Conservation (phyloP, 2,888 invertebrate species). For the Trissolcus japonicus region DNA sequence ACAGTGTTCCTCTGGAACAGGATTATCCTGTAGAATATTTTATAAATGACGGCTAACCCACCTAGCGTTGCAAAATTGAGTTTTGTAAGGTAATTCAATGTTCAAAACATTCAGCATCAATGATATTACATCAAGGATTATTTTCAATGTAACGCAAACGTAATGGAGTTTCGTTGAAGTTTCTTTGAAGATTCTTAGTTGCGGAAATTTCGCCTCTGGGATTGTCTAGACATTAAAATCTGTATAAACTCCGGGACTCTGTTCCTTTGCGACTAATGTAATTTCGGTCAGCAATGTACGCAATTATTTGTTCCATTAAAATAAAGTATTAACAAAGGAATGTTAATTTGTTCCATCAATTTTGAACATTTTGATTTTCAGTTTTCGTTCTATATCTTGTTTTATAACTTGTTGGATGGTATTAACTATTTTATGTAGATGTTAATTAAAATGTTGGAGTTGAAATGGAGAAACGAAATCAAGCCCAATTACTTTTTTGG, state of each 20-base stretch:
- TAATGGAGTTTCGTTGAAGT: background rate
- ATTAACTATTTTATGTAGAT: background rate
- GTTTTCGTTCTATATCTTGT: background rate
- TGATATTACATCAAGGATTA: background rate
- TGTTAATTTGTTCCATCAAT: background rate
- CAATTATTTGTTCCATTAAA: background rate
- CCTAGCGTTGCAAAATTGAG: background rate
- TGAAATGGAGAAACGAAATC: background rate
- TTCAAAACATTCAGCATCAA: background rate
- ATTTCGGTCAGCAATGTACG: slow-evolving; percentile 12
- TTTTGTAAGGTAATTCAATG: background rate
- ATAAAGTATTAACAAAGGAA: background rate
- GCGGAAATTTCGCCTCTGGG: slow-evolving; percentile 8
- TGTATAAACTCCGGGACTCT: slow-evolving; percentile 26
- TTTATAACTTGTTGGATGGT: background rate
- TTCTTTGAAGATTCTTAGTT: slow-evolving; percentile 10
- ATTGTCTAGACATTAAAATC: slow-evolving; percentile 52
- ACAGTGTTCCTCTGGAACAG: too few relatives aligned
- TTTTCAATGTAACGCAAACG: background rate
- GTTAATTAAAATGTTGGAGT: background rate
- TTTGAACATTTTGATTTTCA: background rate
- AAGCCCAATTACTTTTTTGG: background rate
- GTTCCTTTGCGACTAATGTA: slow-evolving; percentile 52
- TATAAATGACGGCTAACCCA: background rate
- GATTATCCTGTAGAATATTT: too few relatives aligned